These are phyloP conservation scores for Corythaeola cristata DNA, from an alignment of 2,113 vertebrate species.

Conservation along the genomic window DNA sequence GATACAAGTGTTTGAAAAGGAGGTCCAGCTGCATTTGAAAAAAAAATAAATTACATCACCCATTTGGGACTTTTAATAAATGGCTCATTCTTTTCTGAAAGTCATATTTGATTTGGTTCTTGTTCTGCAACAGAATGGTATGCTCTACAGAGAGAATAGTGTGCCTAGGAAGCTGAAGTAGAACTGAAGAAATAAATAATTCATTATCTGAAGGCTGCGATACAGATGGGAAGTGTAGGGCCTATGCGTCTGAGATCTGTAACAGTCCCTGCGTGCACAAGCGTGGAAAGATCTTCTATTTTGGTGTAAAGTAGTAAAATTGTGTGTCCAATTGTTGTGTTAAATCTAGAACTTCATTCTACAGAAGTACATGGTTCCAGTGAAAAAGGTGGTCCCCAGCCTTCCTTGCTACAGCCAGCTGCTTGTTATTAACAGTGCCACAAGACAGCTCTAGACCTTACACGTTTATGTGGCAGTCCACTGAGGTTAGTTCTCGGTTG, in stretches of 20 bases:
- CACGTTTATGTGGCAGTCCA: neutral
- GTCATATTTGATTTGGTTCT: neutral
- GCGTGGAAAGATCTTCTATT: neutral
- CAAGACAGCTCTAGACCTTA: neutral
- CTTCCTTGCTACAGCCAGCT: neutral
- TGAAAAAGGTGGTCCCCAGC: neutral
- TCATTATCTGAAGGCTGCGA: neutral
- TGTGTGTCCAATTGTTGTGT: neutral
- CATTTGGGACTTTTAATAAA: conserved; percentile 10
- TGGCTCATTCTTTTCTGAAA: neutral
- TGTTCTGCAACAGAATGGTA: neutral
- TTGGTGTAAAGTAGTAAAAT: neutral
- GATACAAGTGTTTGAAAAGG: neutral
- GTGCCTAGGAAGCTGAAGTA: neutral
- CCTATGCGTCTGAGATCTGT: neutral
- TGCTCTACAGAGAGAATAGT: neutral
- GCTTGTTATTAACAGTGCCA: neutral
- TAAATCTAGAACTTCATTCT: neutral
- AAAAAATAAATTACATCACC: neutral
- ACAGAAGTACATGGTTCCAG: neutral
- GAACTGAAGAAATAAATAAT: conserved; percentile 21
- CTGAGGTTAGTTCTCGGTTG: neutral
- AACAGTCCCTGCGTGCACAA: neutral
- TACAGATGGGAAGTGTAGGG: neutral
- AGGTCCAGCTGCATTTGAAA: neutral